Conservation (phyloP, 2,113 vertebrate genomes). For the Canis aureus region DNA sequence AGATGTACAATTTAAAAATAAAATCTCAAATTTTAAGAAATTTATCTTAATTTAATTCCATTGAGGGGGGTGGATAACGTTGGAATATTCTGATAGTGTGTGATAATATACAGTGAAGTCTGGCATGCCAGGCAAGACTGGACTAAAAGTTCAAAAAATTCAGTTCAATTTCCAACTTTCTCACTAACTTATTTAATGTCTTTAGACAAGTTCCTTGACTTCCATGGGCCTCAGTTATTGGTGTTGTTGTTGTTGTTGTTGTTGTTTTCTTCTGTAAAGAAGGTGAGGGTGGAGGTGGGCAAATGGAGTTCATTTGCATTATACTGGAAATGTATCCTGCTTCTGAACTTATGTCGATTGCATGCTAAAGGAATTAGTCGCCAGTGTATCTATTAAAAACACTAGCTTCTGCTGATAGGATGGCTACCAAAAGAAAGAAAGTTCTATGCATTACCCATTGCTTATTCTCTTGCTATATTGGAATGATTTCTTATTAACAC, state of each 20-base stretch:
- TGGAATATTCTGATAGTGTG: background rate
- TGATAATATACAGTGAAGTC: background rate
- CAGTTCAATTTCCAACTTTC: background rate
- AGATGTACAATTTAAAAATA: background rate
- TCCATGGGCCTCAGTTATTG: background rate
- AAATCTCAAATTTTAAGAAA: background rate
- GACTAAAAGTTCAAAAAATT: background rate
- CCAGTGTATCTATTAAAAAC: background rate
- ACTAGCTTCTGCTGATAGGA: background rate
- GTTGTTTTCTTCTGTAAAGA: background rate
- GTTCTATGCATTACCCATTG: background rate
- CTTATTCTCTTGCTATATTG: background rate
- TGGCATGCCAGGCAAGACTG: background rate
- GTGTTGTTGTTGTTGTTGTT: background rate
- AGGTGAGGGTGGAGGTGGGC: background rate
- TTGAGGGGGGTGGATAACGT: background rate
- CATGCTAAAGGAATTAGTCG: background rate
- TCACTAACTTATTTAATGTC: background rate
- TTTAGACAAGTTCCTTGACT: background rate
- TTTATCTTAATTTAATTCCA: background rate
- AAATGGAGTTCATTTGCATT: background rate
- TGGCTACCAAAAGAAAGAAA: background rate
- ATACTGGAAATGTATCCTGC: background rate
- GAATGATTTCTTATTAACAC: conserved; percentile 24
- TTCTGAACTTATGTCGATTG: background rate